Conservation (phyloP, 2,888 invertebrate genomes). For the Chloroclystis v-ata region DNA sequence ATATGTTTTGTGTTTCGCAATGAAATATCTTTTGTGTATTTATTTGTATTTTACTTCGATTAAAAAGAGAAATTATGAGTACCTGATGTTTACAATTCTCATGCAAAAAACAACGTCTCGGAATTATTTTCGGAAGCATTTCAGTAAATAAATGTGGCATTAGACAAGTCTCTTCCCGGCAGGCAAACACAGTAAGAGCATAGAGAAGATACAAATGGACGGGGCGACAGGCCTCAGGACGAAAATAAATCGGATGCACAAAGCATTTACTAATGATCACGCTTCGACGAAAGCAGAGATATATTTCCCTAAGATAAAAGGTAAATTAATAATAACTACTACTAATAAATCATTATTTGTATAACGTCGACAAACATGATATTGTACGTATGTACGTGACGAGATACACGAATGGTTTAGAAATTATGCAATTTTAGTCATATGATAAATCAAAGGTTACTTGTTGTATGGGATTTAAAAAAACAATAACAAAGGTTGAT, state of each 20-base stretch:
- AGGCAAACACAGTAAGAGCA: conserved; percentile 16
- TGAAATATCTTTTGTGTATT: too few relatives aligned
- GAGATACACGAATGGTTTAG: neutral
- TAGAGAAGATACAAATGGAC: conserved; percentile 34
- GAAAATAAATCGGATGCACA: conserved; percentile 49
- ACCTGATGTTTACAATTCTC: too few relatives aligned
- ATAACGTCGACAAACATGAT: conserved; percentile 10
- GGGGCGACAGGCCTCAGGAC: conserved; percentile 49
- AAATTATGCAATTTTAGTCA: too few relatives aligned
- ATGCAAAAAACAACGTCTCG: neutral
- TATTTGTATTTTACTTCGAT: conserved; percentile 9
- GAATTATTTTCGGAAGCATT: conserved; percentile 6
- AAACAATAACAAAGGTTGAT: too few relatives aligned
- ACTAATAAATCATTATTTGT: conserved; percentile 12
- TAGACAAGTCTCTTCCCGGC: conserved; percentile 6
- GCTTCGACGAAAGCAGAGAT: conserved; percentile 21
- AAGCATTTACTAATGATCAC: conserved; percentile 20
- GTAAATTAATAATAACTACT: neutral
- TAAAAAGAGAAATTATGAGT: conserved; percentile 5
- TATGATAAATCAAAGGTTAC: too few relatives aligned
- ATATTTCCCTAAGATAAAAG: conserved; percentile 15
- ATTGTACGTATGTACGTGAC: neutral
- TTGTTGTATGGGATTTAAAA: too few relatives aligned
- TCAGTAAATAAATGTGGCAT: conserved; percentile 5
- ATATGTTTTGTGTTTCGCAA: too few relatives aligned